These are phyloP conservation scores for Pholis gunnellus DNA, from an alignment of 2,113 vertebrate genomes.

Conservation along the genomic window DNA sequence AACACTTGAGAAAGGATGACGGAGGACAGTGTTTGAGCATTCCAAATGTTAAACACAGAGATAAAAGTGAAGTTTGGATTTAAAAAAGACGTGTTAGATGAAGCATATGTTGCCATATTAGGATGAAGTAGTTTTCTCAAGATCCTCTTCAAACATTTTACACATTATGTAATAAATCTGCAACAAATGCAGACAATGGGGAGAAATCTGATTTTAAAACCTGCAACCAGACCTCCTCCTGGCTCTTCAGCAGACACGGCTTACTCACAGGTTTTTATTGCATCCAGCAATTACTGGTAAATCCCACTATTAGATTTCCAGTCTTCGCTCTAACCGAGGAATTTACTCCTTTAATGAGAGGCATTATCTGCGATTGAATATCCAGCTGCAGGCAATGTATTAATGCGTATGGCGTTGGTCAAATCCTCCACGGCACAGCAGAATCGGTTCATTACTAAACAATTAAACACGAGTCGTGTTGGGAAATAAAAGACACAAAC, in stretches of 20 bases:
- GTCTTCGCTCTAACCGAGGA: slow-evolving; percentile 10
- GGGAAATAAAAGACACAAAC: slow-evolving; percentile 3
- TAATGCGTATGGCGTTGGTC: neutral
- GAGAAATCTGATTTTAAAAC: neutral
- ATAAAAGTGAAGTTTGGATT: neutral
- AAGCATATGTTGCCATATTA: neutral
- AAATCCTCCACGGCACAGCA: neutral
- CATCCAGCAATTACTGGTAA: neutral
- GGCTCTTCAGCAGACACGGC: slow-evolving; percentile 14
- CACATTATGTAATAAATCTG: neutral
- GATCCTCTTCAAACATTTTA: neutral
- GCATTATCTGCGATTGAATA: slow-evolving; percentile 30
- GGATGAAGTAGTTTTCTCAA: neutral
- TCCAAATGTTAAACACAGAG: slow-evolving; percentile 7
- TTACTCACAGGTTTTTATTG: slow-evolving; percentile 23
- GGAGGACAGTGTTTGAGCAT: neutral
- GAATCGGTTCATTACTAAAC: neutral
- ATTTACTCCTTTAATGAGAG: slow-evolving; percentile 30
- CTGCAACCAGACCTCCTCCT: neutral
- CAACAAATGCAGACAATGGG: neutral
- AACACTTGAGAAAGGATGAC: slow-evolving; percentile 31
- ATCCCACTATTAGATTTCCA: slow-evolving; percentile 12
- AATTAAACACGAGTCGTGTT: slow-evolving; percentile 7
- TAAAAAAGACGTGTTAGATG: neutral
- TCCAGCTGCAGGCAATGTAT: slow-evolving; percentile 4